Evolutionary conservation across 2,888 invertebrate genomes (phyloP), one percentile per base, ranked within the genome.

Genomic region (Epinotia bilunana): DNA sequence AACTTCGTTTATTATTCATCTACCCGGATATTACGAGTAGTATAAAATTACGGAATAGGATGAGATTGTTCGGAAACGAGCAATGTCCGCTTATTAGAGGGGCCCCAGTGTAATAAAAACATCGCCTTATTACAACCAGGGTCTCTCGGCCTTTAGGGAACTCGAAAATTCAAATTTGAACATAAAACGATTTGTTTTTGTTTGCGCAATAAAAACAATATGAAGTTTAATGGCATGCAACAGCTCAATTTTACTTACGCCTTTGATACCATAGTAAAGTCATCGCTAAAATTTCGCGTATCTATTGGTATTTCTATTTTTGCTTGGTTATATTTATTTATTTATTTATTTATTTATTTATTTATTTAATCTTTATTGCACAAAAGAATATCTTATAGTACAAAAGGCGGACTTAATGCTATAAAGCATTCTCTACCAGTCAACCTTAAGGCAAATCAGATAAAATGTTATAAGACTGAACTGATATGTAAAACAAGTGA

Each of bases 81-180:
- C 90, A 91, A 86, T 90, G 90, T 88, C 91, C 91, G 90, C 88
- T 90, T 92, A 92, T 91, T 92, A 92, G 88, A 88, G 87, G 87
- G 89, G 87, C 84, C 83, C 84, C 83, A 83, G 82, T 85, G 90
- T 92, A 92, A 92, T 92, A 92, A 92, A 92, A 92, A 90, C 91
- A 91, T 89, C 84, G 87, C 90, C 91, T 90, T 90, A 90, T 91
- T 91, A 89, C 88, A 86, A 80, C 81, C 78, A 80, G 84, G 83
- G 83, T 82, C 80, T 83, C 83, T 81, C 82, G 82, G 82, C 86
- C 84, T 84, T 83, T 80, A 82, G 81, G 84, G 84, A 84, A 86
- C 83, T 85, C 84, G 84, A 84, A 88, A 91, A 91, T 91, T 91
- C 89, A 89, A 93, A 91, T 91, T 89, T 84, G 85, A 79, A 87